A percentile compares a stretch with the other conserved stretches of the same genome.
Conservation (phyloP, 2,113 vertebrate species). For the Cyanoliseus patagonus region DNA sequence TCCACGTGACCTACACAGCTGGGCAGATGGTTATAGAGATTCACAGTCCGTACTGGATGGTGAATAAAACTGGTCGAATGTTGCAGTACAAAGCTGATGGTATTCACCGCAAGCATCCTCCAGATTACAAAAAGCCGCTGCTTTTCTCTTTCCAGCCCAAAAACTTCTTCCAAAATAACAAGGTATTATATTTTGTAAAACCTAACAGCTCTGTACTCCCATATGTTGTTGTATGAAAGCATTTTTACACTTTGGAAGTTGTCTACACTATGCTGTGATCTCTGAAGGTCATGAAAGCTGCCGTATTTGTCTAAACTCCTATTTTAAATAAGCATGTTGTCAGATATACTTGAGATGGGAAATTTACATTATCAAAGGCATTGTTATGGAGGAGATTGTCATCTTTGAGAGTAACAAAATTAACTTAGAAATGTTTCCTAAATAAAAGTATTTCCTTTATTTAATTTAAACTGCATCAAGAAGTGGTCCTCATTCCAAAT, state of each 20-base stretch:
- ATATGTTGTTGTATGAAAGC: not conserved
- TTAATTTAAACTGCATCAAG: not conserved
- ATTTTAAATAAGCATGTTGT: not conserved
- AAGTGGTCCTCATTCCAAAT: not conserved
- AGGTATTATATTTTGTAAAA: constrained; percentile 75
- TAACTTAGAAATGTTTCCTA: not conserved
- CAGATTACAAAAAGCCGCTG: constrained; percentile 89
- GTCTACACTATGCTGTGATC: not conserved
- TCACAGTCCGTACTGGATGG: constrained; percentile 97
- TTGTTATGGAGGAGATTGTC: not conserved
- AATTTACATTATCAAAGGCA: not conserved
- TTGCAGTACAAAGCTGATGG: constrained; percentile 97
- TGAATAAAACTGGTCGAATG: constrained; percentile 92
- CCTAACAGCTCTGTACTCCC: not conserved
- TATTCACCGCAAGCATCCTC: constrained; percentile 94
- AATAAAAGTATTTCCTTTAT: not conserved
- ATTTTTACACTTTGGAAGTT: not conserved
- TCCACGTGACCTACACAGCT: constrained; percentile 86
- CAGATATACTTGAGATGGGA: not conserved
- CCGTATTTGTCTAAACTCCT: not conserved
- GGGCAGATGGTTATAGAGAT: constrained; percentile 86
- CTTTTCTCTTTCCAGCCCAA: constrained; percentile 97
- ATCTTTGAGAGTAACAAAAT: not conserved
- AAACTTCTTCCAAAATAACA: constrained; percentile 93
- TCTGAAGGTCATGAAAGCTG: not conserved